Base-by-base conservation (phyloP, 2,888 invertebrate species). In the Lasioglossum marginatum region DNA sequence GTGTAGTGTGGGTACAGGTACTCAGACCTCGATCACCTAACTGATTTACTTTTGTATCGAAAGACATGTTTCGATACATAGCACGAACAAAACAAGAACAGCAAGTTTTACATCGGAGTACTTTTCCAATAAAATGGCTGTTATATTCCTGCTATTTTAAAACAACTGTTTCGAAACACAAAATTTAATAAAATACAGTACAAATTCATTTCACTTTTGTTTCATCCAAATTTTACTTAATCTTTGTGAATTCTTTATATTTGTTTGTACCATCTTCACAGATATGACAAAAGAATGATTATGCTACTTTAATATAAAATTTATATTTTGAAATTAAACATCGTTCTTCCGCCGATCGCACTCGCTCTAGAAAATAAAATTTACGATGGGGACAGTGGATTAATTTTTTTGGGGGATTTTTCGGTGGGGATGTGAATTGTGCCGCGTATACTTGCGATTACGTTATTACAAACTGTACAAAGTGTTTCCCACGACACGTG, bases 381-480 rank as follows among this genome's bases (percentile, higher is more conserved):
- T 31, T 6, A 14, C 14, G 45, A 19, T 34, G 75, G 52, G 63
- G 74, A 75, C 63, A 27, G 66, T 77, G 74, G 79, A 76, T 34
- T 71, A 73, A 76, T 77, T 57, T n/a, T n/a, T n/a, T n/a, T n/a
- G n/a, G n/a, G n/a, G n/a, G 77, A 60, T 77, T 52, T 78, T 68
- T 78, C 79, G 60, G 43, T 80, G 73, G 37, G 66, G 79, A 23
- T 80, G 45, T 63, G 79, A 81, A 79, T 72, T 77, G 78, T 70
- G 79, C 75, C 74, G 71, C 27, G 37, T 79, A 73, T 86, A 72
- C 74, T 63, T 78, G 75, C 77, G 77, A 60, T 83, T 77, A 79
- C 43, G 76, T 90, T 90, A 88, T 88, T 90, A 90, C 88, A 90
- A 89, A 89, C 88, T 89, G 89, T 90, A 90, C 88, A 90, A 90